Base-by-base conservation (phyloP, 1,140 invertebrate genomes). In the Cydia amplana region DNA sequence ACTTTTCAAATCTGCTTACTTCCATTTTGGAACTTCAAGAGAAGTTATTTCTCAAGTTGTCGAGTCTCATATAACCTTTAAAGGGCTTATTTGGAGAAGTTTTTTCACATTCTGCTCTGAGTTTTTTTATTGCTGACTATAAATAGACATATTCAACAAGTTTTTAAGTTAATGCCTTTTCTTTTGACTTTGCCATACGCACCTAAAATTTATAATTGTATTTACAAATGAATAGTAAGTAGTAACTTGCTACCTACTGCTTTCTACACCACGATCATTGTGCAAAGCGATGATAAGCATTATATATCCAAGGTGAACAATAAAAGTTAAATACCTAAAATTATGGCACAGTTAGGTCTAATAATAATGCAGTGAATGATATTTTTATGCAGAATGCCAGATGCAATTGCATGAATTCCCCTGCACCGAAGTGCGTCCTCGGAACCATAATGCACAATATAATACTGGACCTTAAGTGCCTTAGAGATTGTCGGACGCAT, bases 381-480 rank as follows among this genome's bases (percentile, higher is more conserved):
- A 55, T 55, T 55, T 16, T 18, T 55, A 23, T 60, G 2, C 18
- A 60, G 55, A 60, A 18, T 60, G 55, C 18, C 40, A 60, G 55
- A 60, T 20, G 55, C 55, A 60, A 60, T 60, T 60, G 55, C 55
- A 23, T 60, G 40, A 43, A 43, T 12, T 43, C 18, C 18, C 7
- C n/a, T 60, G 55, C 55, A 23, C 55, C 55, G 16, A 20, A 60
- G n/a, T 60, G 55, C 55, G n/a, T 60, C 55, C 55, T 60, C 18
- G 1, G 49, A 6, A 4, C 49, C n/a, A 10, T 60, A 60, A 20
- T 23, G 55, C 18, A 60, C 18, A 60, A 60, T 60, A 20, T 18
- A 60, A 60, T 60, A 10, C 18, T 7, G 55, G 18, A 20, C 18
- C 18, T 60, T 60, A 23, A 60, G 55, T 60, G 55, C 18, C 55